Base-by-base conservation (phyloP, 23 tunicate genomes). In the Aplidium turbinatum region DNA sequence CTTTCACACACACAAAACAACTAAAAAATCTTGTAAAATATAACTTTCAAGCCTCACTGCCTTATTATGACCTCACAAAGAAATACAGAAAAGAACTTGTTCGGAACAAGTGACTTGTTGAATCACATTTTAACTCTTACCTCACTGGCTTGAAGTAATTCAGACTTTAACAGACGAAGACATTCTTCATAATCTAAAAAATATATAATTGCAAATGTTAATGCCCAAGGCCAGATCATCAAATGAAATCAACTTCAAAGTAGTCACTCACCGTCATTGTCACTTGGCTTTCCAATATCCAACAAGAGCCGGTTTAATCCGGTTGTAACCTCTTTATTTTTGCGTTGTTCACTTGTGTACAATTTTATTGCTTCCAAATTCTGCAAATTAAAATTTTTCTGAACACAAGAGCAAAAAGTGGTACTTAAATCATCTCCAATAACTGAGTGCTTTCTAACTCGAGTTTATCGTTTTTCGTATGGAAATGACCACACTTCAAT, bases 151-250 rank as follows among this genome's bases (percentile, higher is more conserved):
- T 28, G 76, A 35, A 23, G 35, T 47, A 70, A 4, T 70, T 70
- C 76, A 21, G 35, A 70, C 29, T 70, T 70, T 58, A 70, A 47
- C 36, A 65, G 50, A 22, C 72, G 72, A 48, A 36, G 38, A 7
- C 50, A 65, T 35, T 36, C 72, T 11, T 7, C 26, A 21, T 65
- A 65, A 65, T 65, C 72, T 65, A 36, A 7, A 38, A 35, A 21
- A 35, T n/a, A n/a, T n/a, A n/a, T n/a, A n/a, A n/a, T n/a, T n/a
- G n/a, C n/a, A n/a, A n/a, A n/a, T n/a, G n/a, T n/a, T n/a, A n/a
- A n/a, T n/a, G n/a, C n/a, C n/a, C n/a, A n/a, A n/a, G n/a, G n/a
- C n/a, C n/a, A n/a, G n/a, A n/a, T n/a, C n/a, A n/a, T n/a, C n/a
- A n/a, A n/a, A n/a, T n/a, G n/a, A n/a, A n/a, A n/a, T n/a, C n/a